Evolutionary conservation across 2,113 vertebrate genomes (phyloP).

Genomic region (Egretta garzetta): DNA sequence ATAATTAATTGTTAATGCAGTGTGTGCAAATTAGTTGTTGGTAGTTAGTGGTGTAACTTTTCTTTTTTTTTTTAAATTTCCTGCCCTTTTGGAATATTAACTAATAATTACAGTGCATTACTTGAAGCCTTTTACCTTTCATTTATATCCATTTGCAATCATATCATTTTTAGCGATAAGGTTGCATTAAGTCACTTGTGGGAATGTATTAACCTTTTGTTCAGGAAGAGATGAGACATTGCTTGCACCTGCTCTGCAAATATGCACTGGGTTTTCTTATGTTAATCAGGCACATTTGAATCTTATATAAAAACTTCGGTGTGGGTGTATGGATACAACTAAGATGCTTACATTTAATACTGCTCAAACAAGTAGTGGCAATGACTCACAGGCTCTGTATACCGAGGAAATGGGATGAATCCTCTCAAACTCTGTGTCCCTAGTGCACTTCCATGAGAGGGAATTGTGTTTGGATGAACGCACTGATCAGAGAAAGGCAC

Average conservation of each 20-base stretch:
- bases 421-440: neutral
- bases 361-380: constrained; percentile 27
- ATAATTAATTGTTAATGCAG: neutral
- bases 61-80: neutral
- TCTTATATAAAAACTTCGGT: constrained; percentile 54
- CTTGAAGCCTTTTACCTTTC: neutral
- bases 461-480: neutral
- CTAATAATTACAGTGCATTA: neutral
- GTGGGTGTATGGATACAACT: constrained; percentile 50
- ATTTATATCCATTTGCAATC: constrained; percentile 19
- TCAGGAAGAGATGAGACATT: constrained; percentile 58
- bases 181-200: constrained; percentile 27
- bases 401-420: constrained; percentile 9
- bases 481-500: neutral
- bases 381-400: constrained; percentile 34
- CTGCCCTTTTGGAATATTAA: neutral
- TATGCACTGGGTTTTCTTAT: constrained; percentile 55
- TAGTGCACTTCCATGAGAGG: neutral
- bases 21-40: neutral
- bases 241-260: constrained; percentile 48
- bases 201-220: constrained; percentile 56
- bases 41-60: neutral
- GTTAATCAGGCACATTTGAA: constrained; percentile 46
- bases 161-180: neutral
- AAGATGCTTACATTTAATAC: constrained; percentile 43